These are phyloP conservation scores for Puffinus mauretanicus DNA, from an alignment of 2,113 vertebrate species.

Conservation along the genomic window DNA sequence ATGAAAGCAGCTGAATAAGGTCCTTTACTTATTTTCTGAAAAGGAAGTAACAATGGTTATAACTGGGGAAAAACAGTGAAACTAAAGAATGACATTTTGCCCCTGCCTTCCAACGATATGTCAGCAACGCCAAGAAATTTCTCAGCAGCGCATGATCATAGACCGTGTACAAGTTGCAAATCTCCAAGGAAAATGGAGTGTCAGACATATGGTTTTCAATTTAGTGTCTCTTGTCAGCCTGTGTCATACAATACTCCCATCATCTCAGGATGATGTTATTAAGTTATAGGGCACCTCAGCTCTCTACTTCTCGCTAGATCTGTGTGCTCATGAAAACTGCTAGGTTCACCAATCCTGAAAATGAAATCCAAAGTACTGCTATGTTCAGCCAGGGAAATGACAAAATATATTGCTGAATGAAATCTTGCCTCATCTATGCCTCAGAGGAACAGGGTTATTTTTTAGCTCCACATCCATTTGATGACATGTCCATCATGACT, in stretches of 20 bases:
- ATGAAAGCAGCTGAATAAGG: neutral
- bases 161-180: neutral
- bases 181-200: conserved; percentile 35
- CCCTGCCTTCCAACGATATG: neutral
- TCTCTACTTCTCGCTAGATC: neutral
- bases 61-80: neutral
- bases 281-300: neutral
- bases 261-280: neutral
- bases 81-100: neutral
- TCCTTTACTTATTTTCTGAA: neutral
- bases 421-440: neutral
- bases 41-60: neutral
- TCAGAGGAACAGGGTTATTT: neutral
- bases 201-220: neutral
- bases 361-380: neutral
- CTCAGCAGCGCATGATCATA: neutral
- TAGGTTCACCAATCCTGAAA: neutral
- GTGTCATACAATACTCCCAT: neutral
- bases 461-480: neutral
- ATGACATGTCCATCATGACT: neutral
- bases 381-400: neutral
- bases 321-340: neutral
- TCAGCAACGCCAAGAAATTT: neutral
- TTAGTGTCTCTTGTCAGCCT: conserved; percentile 26
- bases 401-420: neutral